phyloP scores from a whole-genome alignment of 1,140 invertebrate species.

The Palaemon carinicauda region DNA sequence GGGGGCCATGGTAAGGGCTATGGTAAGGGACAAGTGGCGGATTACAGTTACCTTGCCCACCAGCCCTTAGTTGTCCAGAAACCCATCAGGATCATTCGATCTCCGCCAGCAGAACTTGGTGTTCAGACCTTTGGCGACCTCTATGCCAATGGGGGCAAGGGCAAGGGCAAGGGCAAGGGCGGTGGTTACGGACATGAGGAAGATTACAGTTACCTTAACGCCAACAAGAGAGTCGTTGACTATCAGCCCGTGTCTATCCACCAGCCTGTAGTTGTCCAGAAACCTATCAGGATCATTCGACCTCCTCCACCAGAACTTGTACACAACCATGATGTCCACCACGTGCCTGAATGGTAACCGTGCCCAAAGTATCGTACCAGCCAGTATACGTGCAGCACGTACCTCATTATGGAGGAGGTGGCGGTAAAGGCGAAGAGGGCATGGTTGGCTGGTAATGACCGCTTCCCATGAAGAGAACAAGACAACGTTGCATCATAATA shows the following conservation, averaged over 20 bases:
- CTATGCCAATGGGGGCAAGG: no score
- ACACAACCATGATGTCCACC: constrained; percentile 15
- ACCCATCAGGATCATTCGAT: no score
- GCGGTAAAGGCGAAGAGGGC: background rate
- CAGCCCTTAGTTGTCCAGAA: no score
- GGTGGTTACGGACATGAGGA: background rate
- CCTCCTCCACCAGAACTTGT: background rate
- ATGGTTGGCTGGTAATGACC: background rate
- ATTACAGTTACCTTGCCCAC: no score
- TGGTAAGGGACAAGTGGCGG: no score
- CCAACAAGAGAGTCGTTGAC: background rate
- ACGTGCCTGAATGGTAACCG: constrained; percentile 41
- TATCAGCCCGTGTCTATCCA: constrained; percentile 14
- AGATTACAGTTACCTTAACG: background rate
- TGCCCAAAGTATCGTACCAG: constrained; percentile 34
- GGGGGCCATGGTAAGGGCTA: no score
- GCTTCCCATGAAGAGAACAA: background rate
- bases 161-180: background rate
- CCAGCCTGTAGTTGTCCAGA: constrained; percentile 36
- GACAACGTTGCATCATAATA: background rate
- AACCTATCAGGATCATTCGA: constrained; percentile 6
- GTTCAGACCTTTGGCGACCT: no score
- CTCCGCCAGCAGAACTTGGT: no score
- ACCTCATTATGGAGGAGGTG: background rate
- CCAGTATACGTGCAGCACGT: constrained; percentile 23